Percentiles rank a stretch among this genome's conserved stretches.
Evolutionary conservation across 2,113 vertebrate species (phyloP).

Genomic region (Plecotus auritus): DNA sequence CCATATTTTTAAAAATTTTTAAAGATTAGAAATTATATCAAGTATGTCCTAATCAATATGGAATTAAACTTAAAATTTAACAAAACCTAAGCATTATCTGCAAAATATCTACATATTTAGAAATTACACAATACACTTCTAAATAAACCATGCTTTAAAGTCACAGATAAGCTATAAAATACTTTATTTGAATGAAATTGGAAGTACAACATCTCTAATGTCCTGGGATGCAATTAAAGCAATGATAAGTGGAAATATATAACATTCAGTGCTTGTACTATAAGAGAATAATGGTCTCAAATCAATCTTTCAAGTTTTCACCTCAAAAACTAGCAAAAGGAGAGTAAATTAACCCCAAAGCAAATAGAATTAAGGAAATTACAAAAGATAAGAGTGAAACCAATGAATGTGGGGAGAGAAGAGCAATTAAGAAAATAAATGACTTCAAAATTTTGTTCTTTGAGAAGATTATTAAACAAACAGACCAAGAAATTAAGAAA

Average conservation of each 20-base stretch:
- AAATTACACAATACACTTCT: neutral
- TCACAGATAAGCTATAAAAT: neutral
- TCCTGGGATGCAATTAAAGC: neutral
- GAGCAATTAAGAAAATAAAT: neutral
- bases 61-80: neutral
- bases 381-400: neutral
- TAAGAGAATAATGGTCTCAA: neutral
- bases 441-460: neutral
- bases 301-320: neutral
- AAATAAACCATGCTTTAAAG: neutral
- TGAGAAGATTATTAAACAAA: neutral
- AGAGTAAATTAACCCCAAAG: neutral
- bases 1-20: neutral
- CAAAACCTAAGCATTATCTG: neutral
- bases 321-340: neutral
- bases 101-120: neutral
- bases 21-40: neutral
- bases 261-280: neutral
- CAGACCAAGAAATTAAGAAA: neutral
- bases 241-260: neutral
- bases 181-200: neutral
- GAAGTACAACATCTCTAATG: neutral
- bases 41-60: neutral
- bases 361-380: neutral
- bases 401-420: neutral